These are phyloP conservation scores for Hippopotamus amphibius DNA, from an alignment of 2,113 vertebrate species.

Conservation along the genomic window DNA sequence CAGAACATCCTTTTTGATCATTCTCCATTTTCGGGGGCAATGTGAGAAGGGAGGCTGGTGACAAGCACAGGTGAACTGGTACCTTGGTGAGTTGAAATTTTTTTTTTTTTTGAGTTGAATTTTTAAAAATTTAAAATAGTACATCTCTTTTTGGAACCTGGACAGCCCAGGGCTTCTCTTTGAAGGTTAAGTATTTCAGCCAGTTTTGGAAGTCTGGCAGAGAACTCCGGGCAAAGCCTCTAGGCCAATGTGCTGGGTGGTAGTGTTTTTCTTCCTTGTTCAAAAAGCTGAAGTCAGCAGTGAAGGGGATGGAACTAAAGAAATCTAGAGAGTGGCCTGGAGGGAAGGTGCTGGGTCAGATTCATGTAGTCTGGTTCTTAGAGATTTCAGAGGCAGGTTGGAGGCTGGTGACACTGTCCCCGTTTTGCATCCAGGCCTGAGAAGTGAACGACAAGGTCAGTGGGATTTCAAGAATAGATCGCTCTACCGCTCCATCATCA, in stretches of 20 bases:
- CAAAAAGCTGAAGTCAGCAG: not conserved
- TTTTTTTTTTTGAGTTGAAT: not conserved
- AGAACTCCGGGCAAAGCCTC: not conserved
- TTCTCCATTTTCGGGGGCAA: not conserved
- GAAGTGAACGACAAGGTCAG: slow-evolving; percentile 59
- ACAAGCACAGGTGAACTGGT: not conserved
- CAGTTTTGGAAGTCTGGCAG: not conserved
- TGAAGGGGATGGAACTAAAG: not conserved
- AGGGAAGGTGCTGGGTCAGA: not conserved
- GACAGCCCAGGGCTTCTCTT: not conserved
- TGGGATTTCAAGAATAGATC: slow-evolving; percentile 44
- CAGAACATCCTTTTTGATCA: not conserved
- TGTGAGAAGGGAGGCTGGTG: not conserved
- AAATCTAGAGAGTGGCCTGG: not conserved
- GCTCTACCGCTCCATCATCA: not conserved
- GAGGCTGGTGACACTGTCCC: slow-evolving; percentile 3
- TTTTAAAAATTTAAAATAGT: not conserved
- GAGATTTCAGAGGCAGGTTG: not conserved
- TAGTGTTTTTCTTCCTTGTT: not conserved
- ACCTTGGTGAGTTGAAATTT: not conserved
- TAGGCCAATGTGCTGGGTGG: not conserved
- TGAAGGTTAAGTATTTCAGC: not conserved
- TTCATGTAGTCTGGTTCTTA: not conserved
- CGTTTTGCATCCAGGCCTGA: not conserved
- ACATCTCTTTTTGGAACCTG: not conserved